Evolutionary conservation across 2,888 invertebrate species (phyloP).

Genomic region (Hirtodrosophila duncani): DNA sequence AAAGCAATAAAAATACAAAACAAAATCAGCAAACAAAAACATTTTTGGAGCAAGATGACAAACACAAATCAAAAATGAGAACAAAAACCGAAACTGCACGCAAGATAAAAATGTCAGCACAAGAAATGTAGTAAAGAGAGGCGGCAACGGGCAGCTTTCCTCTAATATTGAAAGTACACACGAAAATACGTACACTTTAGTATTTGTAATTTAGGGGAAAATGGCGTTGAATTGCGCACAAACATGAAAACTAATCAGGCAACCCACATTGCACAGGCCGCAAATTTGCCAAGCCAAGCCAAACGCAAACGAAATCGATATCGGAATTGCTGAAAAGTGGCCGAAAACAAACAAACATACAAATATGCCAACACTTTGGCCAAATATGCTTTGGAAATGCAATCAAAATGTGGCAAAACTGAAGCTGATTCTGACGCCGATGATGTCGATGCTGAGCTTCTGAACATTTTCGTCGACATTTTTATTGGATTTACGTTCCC

Average conservation of each 20-base stretch:
- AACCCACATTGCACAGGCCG: too few species aligned
- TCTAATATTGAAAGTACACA: too few species aligned
- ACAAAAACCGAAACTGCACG: not conserved
- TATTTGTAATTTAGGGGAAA: too few species aligned
- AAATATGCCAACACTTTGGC: conserved; percentile 15
- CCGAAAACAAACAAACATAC: conserved; percentile 10
- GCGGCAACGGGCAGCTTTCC: too few species aligned
- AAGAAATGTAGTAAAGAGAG: too few species aligned
- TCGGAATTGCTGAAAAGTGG: too few species aligned
- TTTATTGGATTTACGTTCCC: conserved; percentile 7
- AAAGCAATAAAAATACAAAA: conserved; percentile 26
- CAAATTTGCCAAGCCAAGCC: too few species aligned
- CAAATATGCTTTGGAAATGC: conserved; percentile 30
- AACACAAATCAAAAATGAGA: conserved; percentile 12
- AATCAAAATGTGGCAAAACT: conserved; percentile 24
- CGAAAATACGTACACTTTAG: too few species aligned
- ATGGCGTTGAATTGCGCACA: too few species aligned
- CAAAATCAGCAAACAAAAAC: not conserved
- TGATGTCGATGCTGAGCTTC: conserved; percentile 1
- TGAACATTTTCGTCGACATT: conserved; percentile 47
- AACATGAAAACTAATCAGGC: too few species aligned
- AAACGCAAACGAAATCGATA: too few species aligned
- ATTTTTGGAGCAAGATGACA: conserved; percentile 18
- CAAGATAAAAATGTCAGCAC: not conserved
- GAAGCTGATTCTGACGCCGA: not conserved